Percentiles rank a stretch among this genome's conserved stretches.
Conservation (phyloP, 2,113 vertebrate species). For the Petroica traversi region DNA sequence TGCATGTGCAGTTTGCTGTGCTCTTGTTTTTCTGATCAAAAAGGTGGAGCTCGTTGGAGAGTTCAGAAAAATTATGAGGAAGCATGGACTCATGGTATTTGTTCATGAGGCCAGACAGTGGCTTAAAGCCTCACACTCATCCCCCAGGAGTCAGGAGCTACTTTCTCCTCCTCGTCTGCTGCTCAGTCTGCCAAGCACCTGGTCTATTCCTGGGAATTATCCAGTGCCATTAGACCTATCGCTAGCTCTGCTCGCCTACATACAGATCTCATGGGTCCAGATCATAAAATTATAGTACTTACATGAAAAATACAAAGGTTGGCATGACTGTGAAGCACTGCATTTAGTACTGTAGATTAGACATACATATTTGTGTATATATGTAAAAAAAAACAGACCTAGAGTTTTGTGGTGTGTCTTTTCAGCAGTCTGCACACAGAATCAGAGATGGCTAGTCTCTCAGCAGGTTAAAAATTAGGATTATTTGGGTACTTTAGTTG, state of each 20-base stretch:
- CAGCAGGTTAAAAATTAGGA: neutral
- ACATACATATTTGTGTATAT: neutral
- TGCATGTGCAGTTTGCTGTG: neutral
- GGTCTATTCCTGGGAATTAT: neutral
- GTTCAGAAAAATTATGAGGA: neutral
- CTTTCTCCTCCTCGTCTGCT: neutral
- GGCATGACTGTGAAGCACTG: neutral
- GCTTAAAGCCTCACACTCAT: neutral
- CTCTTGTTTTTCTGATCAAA: rapidly evolving
- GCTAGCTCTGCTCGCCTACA: neutral
- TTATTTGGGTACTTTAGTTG: neutral
- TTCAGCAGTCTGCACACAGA: neutral
- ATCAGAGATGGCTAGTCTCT: neutral
- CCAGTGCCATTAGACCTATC: neutral
- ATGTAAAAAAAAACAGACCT: constrained; percentile 5
- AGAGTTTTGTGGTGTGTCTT: neutral
- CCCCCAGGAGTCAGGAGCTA: neutral
- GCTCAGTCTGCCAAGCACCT: neutral
- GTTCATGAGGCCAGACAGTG: neutral
- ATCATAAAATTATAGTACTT: neutral
- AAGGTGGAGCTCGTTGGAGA: neutral
- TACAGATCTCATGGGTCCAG: neutral
- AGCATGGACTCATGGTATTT: neutral
- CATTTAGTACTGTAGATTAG: neutral
- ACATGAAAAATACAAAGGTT: neutral